Base-by-base conservation (phyloP, 2,113 vertebrate species). In the Suncus etruscus region DNA sequence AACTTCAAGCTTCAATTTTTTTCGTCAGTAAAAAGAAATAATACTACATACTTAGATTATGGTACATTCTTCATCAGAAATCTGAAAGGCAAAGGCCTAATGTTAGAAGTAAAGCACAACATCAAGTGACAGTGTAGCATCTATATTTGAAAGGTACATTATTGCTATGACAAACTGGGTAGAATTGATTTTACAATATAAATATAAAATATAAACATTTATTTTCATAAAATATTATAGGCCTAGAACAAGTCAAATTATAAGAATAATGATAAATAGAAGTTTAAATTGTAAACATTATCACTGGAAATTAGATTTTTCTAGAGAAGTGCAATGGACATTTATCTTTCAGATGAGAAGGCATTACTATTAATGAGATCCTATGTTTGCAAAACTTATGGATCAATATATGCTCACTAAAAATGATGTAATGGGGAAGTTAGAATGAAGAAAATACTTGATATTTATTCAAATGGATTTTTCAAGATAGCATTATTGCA, bases 151-250 rank as follows among this genome's bases (percentile, higher is more conserved):
- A 90, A 3, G 65, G 2, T 70, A 5, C 3, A 84, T 29, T 78
- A 58, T 24, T 66, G 32, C 20, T 75, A 16, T 61, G 47, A 8
- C 86, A 83, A 93, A 70, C 14, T 31, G 27, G 18, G 58, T 61
- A 61, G 16, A 61, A 61, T 61, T 1, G 6, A 61, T 61, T 61
- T 61, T 22, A 61, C 18, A 61, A 54, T 54, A 54, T 54, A 54
- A 61, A 61, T 4, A 61, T 22, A 61, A 61, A 61, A 61, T 61
- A 61, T 22, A 61, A 61, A 70, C 45, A 81, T 70, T 91, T 93
- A 8, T 27, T 15, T 87, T 65, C 45, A 90, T 93, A 87, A 93
- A 90, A 75, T 90, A 79, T 69, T 47, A 47, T 69, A 91, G 39
- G 73, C 3, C 51, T 83, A 45, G 66, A 81, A 78, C 85, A 87